Conservation (phyloP, 2,888 invertebrate species). For the Parnassius glacialis region DNA sequence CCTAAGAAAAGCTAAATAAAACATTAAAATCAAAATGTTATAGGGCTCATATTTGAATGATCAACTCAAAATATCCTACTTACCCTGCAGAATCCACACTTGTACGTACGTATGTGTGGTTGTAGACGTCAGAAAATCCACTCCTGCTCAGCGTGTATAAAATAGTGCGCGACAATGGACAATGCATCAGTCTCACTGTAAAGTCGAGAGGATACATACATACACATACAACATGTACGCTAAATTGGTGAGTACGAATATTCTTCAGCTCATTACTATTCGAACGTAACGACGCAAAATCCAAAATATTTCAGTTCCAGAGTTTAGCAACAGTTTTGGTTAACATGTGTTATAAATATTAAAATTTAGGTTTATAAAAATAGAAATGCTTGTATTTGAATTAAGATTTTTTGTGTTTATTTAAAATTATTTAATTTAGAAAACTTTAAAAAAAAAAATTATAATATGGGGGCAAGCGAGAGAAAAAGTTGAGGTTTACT, state of each 20-base stretch:
- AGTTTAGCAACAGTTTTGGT: too few species aligned
- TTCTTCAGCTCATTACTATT: conserved; percentile 4
- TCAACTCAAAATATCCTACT: conserved; percentile 19
- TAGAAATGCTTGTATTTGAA: too few species aligned
- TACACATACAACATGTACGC: conserved; percentile 59
- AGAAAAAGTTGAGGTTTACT: too few species aligned
- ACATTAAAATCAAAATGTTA: not conserved
- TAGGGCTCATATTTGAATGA: conserved; percentile 12
- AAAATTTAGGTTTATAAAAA: too few species aligned
- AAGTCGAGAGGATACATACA: conserved; percentile 70
- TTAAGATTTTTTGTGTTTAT: too few species aligned
- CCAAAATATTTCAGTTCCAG: not conserved
- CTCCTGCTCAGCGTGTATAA: conserved; percentile 19
- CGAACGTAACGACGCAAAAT: not conserved
- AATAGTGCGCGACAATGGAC: conserved; percentile 18
- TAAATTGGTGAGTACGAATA: conserved; percentile 62
- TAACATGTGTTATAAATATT: too few species aligned
- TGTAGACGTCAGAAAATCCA: conserved; percentile 25
- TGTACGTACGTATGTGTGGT: conserved; percentile 13
- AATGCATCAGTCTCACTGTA: conserved; percentile 67
- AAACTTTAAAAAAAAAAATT: too few species aligned
- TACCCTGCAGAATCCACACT: conserved; percentile 21
- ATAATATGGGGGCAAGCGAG: too few species aligned
- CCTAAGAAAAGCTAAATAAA: conserved; percentile 1
- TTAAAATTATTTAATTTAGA: too few species aligned